These are phyloP conservation scores for Lepisosteus osseus DNA, from an alignment of 2,113 vertebrate species.

Conservation along the genomic window DNA sequence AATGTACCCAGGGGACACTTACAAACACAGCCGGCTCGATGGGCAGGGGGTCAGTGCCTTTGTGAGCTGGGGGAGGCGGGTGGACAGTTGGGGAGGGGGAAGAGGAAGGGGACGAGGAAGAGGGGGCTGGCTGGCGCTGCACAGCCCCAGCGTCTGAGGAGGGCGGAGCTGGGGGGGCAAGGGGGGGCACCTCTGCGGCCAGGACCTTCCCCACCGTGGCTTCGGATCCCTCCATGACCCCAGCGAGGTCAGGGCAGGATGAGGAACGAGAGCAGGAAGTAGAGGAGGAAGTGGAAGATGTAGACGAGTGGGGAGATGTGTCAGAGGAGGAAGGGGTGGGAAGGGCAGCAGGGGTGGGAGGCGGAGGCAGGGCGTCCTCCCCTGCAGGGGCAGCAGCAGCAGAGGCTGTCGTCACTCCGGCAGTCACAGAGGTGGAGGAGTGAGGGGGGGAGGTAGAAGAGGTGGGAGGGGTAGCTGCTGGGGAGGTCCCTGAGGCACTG, in stretches of 20 bases:
- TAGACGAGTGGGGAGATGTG: conserved; percentile 65
- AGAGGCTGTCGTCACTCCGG: conserved; percentile 14
- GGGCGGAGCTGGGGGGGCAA: conserved; percentile 13
- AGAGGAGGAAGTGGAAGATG: conserved; percentile 62
- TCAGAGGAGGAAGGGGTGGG: conserved; percentile 67
- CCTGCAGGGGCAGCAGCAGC: conserved; percentile 56
- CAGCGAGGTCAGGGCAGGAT: conserved; percentile 55
- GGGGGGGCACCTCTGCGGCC: background rate
- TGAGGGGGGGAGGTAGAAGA: conserved; percentile 44
- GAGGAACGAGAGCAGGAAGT: conserved; percentile 61
- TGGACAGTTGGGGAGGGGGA: conserved; percentile 40
- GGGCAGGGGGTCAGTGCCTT: conserved; percentile 31
- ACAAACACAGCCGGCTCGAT: conserved; percentile 63
- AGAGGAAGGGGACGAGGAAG: conserved; percentile 30
- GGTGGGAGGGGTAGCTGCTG: conserved; percentile 44
- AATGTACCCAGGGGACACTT: conserved; percentile 42
- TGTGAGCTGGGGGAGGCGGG: conserved; percentile 20
- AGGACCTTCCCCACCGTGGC: conserved; percentile 30
- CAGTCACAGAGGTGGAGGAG: conserved; percentile 34
- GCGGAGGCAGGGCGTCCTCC: conserved; percentile 53
- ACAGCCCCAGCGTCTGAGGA: conserved; percentile 50
- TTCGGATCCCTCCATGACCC: conserved; percentile 20
- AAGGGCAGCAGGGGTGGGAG: conserved; percentile 41
- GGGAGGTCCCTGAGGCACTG: conserved; percentile 42
- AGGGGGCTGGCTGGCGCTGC: conserved; percentile 41